Base-by-base conservation (phyloP, 2,888 invertebrate species). In the Eurois occulta region DNA sequence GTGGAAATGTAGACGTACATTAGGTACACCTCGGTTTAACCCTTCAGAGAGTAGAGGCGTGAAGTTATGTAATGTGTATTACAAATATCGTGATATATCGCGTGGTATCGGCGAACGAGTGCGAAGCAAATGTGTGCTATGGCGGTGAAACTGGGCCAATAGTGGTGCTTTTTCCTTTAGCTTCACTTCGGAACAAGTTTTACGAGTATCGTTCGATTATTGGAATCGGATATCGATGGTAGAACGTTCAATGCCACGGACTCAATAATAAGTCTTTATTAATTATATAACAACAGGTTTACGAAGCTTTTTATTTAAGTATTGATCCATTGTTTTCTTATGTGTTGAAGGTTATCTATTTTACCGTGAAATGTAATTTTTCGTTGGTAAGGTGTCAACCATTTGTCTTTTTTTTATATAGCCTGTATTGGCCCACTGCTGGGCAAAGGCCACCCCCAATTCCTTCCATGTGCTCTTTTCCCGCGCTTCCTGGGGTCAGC, bases 161-260 rank as follows among this genome's bases (percentile, higher is more conserved):
- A 80, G 82, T 86, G 75, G 77, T 81, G 86, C 87, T 88, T 88
- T 90, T 91, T 91, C 89, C 85, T 83, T 85, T 71, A 76, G 83
- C 86, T 90, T 86, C 80, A 84, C 84, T 87, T 77, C 77, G 86
- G 87, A 91, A 91, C 91, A 81, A 86, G 91, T 91, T 91, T 88
- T 86, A 88, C 87, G 60, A 86, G 88, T 88, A 80, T 87, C 85
- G 78, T 76, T 75, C 74, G 82, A 87, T 90, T 90, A 90, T 88
- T 88, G 88, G 87, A 87, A 89, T 90, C 91, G 83, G 85, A 87
- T 86, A 79, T 87, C 84, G 83, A 83, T 84, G 79, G 80, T 87
- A 82, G 74, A 79, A 81, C 81, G 81, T 78, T 84, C 86, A 87
- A 84, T 84, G 79, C 82, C 87, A 83, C 64, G 75, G 78, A 71